These are phyloP conservation scores for Falcunculus frontatus DNA, from an alignment of 2,113 vertebrate species.

Conservation along the genomic window DNA sequence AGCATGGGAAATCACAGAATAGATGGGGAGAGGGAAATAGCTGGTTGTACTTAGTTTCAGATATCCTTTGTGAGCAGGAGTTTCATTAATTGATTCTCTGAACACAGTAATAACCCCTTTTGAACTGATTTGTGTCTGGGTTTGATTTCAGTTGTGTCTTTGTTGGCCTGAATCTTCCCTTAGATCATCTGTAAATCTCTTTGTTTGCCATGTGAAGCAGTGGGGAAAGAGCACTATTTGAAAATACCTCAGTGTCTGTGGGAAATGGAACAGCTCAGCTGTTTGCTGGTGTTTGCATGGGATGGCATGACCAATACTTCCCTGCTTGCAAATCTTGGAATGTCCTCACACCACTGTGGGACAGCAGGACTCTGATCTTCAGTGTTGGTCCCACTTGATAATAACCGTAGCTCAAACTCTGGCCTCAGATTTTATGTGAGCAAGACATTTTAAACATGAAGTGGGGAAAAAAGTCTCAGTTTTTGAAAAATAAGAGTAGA, in stretches of 20 bases:
- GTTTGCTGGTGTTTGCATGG: background rate
- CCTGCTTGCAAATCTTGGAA: background rate
- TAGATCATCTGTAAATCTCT: background rate
- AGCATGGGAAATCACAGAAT: background rate
- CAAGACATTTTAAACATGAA: background rate
- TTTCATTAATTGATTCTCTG: background rate
- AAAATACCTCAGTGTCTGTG: background rate
- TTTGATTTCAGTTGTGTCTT: background rate
- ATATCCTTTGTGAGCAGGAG: background rate
- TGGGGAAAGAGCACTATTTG: background rate
- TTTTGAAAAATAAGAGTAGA: background rate
- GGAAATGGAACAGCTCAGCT: background rate
- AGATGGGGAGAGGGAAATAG: background rate
- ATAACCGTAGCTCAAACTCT: background rate
- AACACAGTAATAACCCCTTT: background rate
- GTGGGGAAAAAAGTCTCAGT: accelerated
- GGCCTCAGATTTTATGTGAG: background rate
- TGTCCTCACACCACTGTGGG: background rate
- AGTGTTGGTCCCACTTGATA: background rate
- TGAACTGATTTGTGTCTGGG: background rate
- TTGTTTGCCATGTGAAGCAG: background rate
- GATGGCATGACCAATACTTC: background rate
- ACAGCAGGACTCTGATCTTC: background rate
- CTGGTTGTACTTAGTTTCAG: background rate
- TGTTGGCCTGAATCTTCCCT: background rate